Evolutionary conservation across 2,888 invertebrate genomes (phyloP).

Genomic region (Sphaerophoria rueppellii): DNA sequence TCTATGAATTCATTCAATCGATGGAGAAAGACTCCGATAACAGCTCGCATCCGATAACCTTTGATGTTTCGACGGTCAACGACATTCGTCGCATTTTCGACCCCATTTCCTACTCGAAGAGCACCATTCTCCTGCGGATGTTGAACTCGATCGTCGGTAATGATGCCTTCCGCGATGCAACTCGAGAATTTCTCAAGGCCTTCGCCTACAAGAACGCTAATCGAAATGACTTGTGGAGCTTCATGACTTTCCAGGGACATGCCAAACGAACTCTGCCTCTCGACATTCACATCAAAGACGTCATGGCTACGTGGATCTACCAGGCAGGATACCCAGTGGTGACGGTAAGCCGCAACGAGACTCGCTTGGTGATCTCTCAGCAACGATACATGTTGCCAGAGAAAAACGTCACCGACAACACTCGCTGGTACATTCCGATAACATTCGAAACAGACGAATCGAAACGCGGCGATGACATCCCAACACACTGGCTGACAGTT

Average conservation of each 20-base stretch:
- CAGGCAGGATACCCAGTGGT: conserved; percentile 88
- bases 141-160: conserved; percentile 87
- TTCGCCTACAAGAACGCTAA: conserved; percentile 85
- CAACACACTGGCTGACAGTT: conserved; percentile 80
- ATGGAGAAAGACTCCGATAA: conserved; percentile 85
- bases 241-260: conserved; percentile 85
- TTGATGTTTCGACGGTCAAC: conserved; percentile 84
- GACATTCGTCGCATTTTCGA: conserved; percentile 88
- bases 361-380: conserved; percentile 78
- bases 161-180: conserved; percentile 83
- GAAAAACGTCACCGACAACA: conserved; percentile 77
- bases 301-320: conserved; percentile 88
- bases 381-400: conserved; percentile 80
- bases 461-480: conserved; percentile 78
- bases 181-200: conserved; percentile 83
- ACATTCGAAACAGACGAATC: conserved; percentile 80
- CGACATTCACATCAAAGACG: conserved; percentile 83
- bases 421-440: conserved; percentile 80
- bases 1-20: conserved; percentile 83
- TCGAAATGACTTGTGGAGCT: conserved; percentile 86
- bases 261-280: conserved; percentile 79
- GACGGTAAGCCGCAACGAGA: conserved; percentile 82
- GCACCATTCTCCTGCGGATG: conserved; percentile 89
- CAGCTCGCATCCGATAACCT: conserved; percentile 86
- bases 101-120: conserved; percentile 88